Evolutionary conservation across 2,888 invertebrate species (phyloP).

Genomic region (Disparrhopalites patrizii): DNA sequence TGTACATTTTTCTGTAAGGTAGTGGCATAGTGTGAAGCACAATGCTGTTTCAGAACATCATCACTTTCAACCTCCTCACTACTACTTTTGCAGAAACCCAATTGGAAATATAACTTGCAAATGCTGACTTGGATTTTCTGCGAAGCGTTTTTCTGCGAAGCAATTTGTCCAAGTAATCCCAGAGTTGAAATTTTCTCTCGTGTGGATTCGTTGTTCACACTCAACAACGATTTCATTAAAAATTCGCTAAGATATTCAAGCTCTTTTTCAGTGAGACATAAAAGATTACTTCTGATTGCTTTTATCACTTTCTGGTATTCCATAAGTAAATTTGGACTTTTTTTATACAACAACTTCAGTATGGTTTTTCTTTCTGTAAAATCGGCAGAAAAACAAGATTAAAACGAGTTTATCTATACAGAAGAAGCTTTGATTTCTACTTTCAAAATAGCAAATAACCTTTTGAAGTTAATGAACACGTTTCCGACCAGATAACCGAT

Average conservation of each 20-base stretch:
- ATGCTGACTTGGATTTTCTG: conserved; percentile 4
- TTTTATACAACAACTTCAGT: conserved; percentile 22
- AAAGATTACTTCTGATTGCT: conserved; percentile 8
- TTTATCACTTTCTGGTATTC: conserved; percentile 20
- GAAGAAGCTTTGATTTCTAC: not conserved
- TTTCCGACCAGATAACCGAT: conserved; percentile 18
- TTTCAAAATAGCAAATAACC: not conserved
- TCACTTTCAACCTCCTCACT: not conserved
- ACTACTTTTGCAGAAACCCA: conserved; percentile 20
- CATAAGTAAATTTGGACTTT: conserved; percentile 22
- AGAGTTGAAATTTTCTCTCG: conserved; percentile 17
- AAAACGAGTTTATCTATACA: not conserved
- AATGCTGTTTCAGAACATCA: not conserved
- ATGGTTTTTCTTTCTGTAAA: conserved; percentile 21
- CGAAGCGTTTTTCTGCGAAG: conserved; percentile 13
- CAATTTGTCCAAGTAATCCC: conserved; percentile 10
- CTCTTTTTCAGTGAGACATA: conserved; percentile 20
- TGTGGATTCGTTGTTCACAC: not conserved
- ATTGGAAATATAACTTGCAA: conserved; percentile 15
- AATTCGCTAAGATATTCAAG: not conserved
- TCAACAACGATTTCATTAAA: not conserved
- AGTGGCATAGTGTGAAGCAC: not conserved
- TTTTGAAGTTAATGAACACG: conserved; percentile 13
- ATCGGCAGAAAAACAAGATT: too few species aligned
- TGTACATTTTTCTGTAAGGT: conserved; percentile 2